These are phyloP conservation scores for Lutjanus campechanus DNA, from an alignment of 2,797 vertebrate genomes.

Conservation along the genomic window DNA sequence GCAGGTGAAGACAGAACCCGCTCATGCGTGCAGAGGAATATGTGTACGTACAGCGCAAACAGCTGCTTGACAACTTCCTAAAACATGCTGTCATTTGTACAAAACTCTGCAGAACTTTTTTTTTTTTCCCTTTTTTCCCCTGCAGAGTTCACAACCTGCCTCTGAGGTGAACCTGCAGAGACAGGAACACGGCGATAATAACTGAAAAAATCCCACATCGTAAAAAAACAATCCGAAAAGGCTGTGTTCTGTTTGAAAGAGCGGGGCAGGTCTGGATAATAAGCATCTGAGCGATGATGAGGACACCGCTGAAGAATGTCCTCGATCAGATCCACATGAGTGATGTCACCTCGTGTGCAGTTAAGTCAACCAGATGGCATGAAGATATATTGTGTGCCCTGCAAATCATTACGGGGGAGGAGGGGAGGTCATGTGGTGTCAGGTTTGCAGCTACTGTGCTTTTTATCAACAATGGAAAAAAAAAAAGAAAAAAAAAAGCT, in stretches of 20 bases:
- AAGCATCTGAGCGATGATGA: slow-evolving; percentile 73
- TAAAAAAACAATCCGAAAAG: slow-evolving; percentile 46
- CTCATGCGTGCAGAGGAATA: slow-evolving; percentile 24
- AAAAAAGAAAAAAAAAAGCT: background rate
- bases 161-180: slow-evolving; percentile 46
- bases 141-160: slow-evolving; percentile 48
- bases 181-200: slow-evolving; percentile 40
- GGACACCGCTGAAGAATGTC: slow-evolving; percentile 74
- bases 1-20: slow-evolving; percentile 50
- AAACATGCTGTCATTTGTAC: slow-evolving; percentile 34
- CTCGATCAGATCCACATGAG: slow-evolving; percentile 70
- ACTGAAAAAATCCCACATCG: slow-evolving; percentile 49
- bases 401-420: slow-evolving; percentile 42
- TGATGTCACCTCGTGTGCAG: slow-evolving; percentile 73
- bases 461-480: slow-evolving; percentile 3
- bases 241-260: slow-evolving; percentile 48
- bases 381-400: slow-evolving; percentile 48
- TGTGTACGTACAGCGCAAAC: background rate
- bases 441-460: slow-evolving; percentile 61
- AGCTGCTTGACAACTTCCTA: slow-evolving; percentile 58
- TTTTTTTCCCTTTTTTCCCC: background rate
- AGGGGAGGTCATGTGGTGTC: slow-evolving; percentile 39
- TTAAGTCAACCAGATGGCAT: slow-evolving; percentile 76
- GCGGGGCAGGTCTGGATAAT: slow-evolving; percentile 77
- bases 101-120: background rate